Conservation (phyloP, 2,888 invertebrate genomes). For the Lepidochrysops patricia region DNA sequence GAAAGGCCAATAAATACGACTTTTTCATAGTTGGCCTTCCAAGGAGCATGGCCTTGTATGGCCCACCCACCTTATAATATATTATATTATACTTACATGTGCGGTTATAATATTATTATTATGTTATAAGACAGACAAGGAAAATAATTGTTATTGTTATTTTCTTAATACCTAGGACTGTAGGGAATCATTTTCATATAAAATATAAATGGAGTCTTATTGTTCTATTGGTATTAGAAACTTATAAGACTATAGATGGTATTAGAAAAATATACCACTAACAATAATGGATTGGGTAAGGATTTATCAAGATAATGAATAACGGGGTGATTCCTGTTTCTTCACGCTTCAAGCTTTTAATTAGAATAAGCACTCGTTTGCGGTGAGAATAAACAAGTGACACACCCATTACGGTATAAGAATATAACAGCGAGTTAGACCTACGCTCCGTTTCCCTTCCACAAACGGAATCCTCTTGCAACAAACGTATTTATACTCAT, state of each 20-base stretch:
- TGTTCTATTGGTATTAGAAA: not conserved
- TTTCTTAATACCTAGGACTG: too few relatives aligned
- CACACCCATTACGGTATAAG: slow-evolving; percentile 7
- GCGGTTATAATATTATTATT: too few relatives aligned
- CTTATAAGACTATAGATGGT: too few relatives aligned
- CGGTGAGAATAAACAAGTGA: slow-evolving; percentile 1
- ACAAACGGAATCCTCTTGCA: slow-evolving; percentile 8
- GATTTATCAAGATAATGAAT: slow-evolving; percentile 4
- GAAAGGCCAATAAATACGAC: too few relatives aligned
- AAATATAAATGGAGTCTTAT: not conserved
- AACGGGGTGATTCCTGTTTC: slow-evolving; percentile 5
- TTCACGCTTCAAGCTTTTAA: slow-evolving; percentile 1
- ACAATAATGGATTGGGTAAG: not conserved
- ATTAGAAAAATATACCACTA: not conserved
- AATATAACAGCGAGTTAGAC: slow-evolving; percentile 5
- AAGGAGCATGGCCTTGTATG: too few relatives aligned
- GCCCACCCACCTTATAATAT: too few relatives aligned
- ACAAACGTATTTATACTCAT: slow-evolving; percentile 10
- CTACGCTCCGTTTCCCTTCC: slow-evolving; percentile 11
- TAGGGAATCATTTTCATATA: too few relatives aligned
- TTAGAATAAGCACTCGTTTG: slow-evolving; percentile 10
- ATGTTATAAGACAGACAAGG: too few relatives aligned
- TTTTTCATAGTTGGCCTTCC: too few relatives aligned
- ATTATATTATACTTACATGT: too few relatives aligned
- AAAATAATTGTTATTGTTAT: too few relatives aligned